Base-by-base conservation (phyloP, 2,113 vertebrate species). In the Prunella himalayana region DNA sequence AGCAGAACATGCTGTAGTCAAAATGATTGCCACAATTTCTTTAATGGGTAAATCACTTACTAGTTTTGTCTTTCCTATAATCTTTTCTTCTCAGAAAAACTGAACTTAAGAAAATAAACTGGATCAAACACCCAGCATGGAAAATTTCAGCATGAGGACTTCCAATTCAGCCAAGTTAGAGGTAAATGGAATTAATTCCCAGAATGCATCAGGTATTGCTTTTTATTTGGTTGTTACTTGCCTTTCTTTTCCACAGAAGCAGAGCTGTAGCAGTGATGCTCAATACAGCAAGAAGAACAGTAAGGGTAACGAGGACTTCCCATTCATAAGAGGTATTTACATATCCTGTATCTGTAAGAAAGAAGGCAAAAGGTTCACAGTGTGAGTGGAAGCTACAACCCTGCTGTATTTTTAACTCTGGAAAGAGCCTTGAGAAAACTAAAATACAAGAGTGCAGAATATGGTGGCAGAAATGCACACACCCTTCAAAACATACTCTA, bases 171-270 rank as follows among this genome's bases (percentile, higher is more conserved):
- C 24, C 27, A 94, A 80, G 39, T 25, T 73, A 80, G 35, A 95
- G 83, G 37, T 37, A 93, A 92, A 31, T 61, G 3, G 78, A 90
- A 84, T 65, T 53, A 60, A 90, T 83, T 92, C 69, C 61, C 84
- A 92, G 65, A 92, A 84, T 35, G 44, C 42, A 41, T 71, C 64
- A 86, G 47, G 39, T 83, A 81, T 70, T 94, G 42, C 18, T 81
- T 88, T 94, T 90, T 64, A 41, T 83, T 85, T 84, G 50, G 61
- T 96, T 81, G 65, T 61, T 92, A 97, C 96, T 97, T 97, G 89
- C 97, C 97, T 97, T 93, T 93, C 94, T 98, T 84, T 97, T 98
- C 98, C 97, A 97, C 41, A 98, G 68, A 73, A 98, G 91, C 72
- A 98, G 64, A n/a, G 64, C 97, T 5, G 98, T 98, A 81, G 91